Conservation (phyloP, 1,140 invertebrate genomes). For the Ceratosolen fusciceps region DNA sequence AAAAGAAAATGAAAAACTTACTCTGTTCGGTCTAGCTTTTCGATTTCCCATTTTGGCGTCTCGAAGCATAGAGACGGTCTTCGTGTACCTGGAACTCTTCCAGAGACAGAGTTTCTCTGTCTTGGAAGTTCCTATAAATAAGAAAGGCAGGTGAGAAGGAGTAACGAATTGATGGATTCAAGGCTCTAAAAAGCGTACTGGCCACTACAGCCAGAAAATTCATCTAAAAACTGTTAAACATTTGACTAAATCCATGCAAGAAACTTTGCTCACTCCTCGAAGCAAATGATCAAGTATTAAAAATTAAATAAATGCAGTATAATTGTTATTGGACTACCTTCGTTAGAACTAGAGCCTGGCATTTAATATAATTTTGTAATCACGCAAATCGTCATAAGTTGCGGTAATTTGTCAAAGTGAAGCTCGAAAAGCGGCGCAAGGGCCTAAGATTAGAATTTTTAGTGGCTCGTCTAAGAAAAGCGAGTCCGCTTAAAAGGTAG, state of each 20-base stretch:
- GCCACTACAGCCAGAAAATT: background rate
- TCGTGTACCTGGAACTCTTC: slow-evolving; percentile 61
- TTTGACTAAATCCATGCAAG: background rate
- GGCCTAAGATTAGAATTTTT: slow-evolving; percentile 16
- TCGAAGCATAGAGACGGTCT: slow-evolving; percentile 65
- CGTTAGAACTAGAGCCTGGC: background rate
- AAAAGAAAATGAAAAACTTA: slow-evolving; percentile 54
- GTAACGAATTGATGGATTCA: background rate
- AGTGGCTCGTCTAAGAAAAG: slow-evolving; percentile 10
- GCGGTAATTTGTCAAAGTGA: background rate
- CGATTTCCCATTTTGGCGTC: slow-evolving; percentile 59
- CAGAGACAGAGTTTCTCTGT: slow-evolving; percentile 65
- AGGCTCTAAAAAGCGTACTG: background rate
- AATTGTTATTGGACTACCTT: background rate
- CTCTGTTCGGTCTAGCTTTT: slow-evolving; percentile 64
- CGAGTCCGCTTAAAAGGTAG: background rate
- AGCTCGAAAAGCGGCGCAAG: background rate
- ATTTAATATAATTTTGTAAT: background rate
- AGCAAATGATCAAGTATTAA: background rate
- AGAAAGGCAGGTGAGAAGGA: background rate
- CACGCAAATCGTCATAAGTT: background rate
- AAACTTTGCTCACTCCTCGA: background rate
- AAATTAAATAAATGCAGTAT: background rate
- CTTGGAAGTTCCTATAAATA: slow-evolving; percentile 57
- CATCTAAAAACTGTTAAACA: background rate